Percentiles rank a stretch among this genome's conserved stretches.
Evolutionary conservation across 2,888 invertebrate species (phyloP).

Genomic region (Cryptus armator): DNA sequence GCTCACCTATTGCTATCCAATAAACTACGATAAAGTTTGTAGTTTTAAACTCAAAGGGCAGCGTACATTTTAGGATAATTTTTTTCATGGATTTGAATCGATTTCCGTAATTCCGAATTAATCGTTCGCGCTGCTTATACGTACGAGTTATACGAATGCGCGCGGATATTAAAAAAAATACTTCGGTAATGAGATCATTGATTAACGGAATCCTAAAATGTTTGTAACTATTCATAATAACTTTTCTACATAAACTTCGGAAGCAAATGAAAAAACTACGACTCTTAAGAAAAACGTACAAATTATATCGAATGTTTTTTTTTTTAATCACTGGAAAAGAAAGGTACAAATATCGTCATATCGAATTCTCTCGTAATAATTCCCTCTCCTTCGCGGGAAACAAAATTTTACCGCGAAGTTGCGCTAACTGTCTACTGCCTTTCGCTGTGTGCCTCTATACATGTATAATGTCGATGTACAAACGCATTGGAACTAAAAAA

Average conservation of each 20-base stretch:
- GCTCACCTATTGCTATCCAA: slow-evolving; percentile 16
- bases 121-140: too few species aligned
- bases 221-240: not conserved
- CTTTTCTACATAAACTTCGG: not conserved
- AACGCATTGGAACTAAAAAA: slow-evolving; percentile 42
- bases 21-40: not conserved
- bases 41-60: not conserved
- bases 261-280: not conserved
- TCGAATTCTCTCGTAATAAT: slow-evolving; percentile 37
- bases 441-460: slow-evolving; percentile 76
- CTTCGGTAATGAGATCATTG: too few species aligned
- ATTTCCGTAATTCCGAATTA: not conserved
- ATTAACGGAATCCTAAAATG: too few species aligned
- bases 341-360: slow-evolving; percentile 39
- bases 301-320: slow-evolving; percentile 15
- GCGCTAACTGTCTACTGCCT: slow-evolving; percentile 73
- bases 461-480: slow-evolving; percentile 61
- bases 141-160: too few species aligned
- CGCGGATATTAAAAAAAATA: too few species aligned
- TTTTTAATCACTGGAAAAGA: not conserved
- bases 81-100: not conserved
- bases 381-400: not conserved
- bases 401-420: slow-evolving; percentile 16
- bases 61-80: not conserved
- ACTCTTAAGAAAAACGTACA: slow-evolving; percentile 6